Percentiles rank a stretch among this genome's conserved stretches.
Evolutionary conservation across 2,797 vertebrate genomes (phyloP).

Genomic region (Channa striata): DNA sequence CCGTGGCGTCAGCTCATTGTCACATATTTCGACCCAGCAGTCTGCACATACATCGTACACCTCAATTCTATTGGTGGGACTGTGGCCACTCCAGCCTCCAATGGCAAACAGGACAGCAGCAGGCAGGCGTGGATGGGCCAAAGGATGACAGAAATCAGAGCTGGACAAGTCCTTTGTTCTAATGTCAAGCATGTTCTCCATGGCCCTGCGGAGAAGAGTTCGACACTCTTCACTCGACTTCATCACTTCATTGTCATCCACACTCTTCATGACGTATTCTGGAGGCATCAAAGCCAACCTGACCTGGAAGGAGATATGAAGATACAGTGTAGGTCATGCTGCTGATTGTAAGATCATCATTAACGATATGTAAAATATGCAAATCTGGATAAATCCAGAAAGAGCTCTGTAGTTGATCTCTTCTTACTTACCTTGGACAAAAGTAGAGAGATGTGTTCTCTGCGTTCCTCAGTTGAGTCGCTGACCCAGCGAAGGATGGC

Average conservation of each 20-base stretch:
- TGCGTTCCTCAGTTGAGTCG: conserved; percentile 16
- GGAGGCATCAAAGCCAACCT: conserved; percentile 52
- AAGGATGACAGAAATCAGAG: conserved; percentile 38
- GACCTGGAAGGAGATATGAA: conserved; percentile 49
- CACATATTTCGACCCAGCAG: conserved; percentile 82
- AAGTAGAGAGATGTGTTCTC: conserved; percentile 14
- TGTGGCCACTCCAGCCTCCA: conserved; percentile 84
- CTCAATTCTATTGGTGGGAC: conserved; percentile 85
- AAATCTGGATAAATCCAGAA: neutral
- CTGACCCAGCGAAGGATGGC: conserved; percentile 53
- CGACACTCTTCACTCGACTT: conserved; percentile 51
- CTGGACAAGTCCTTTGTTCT: conserved; percentile 16
- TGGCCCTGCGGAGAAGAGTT: conserved; percentile 74
- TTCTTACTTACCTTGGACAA: conserved; percentile 52
- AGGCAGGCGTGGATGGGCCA: conserved; percentile 85
- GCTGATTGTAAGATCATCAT: too few relatives aligned
- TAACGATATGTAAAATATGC: neutral
- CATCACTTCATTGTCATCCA: conserved; percentile 46
- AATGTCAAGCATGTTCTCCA: conserved; percentile 74
- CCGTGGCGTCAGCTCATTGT: conserved; percentile 75
- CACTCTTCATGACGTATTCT: conserved; percentile 38
- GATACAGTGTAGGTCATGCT: neutral
- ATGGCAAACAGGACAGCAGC: conserved; percentile 85
- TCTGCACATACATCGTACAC: conserved; percentile 81
- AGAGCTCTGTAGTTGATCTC: neutral